Conservation (phyloP, 1,140 invertebrate genomes). For the Platyscapa corneri region DNA sequence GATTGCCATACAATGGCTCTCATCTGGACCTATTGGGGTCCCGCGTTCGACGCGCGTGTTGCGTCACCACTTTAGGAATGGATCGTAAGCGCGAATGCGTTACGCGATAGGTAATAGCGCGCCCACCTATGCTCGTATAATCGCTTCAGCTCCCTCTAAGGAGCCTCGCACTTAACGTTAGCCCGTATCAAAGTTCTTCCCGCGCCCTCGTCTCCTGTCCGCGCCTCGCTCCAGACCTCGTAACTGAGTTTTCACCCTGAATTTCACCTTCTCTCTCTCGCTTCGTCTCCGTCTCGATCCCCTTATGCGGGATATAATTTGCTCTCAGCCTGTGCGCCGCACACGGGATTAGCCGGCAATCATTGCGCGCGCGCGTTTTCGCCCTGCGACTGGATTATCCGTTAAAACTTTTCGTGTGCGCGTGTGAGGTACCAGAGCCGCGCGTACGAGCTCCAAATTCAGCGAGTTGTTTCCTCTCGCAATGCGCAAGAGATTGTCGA, state of each 20-base stretch:
- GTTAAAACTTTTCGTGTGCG: slow-evolving; percentile 5
- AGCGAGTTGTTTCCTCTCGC: background rate
- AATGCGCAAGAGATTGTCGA: background rate
- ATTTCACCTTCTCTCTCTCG: background rate
- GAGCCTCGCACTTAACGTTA: slow-evolving; percentile 32
- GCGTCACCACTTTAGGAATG: slow-evolving; percentile 73
- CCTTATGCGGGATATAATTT: slow-evolving; percentile 44
- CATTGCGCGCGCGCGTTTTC: slow-evolving; percentile 37
- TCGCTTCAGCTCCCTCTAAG: slow-evolving; percentile 51
- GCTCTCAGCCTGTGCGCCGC: background rate
- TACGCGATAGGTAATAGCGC: slow-evolving; percentile 59
- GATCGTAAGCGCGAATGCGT: slow-evolving; percentile 66
- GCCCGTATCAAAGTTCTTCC: slow-evolving; percentile 30
- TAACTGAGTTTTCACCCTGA: background rate
- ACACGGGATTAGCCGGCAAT: slow-evolving; percentile 28
- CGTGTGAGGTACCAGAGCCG: slow-evolving; percentile 32
- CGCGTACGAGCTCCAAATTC: background rate
- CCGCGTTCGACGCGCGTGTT: slow-evolving; percentile 63
- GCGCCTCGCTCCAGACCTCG: background rate
- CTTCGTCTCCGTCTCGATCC: too few species aligned
- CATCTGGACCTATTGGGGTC: slow-evolving; percentile 75
- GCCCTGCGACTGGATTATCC: slow-evolving; percentile 49
- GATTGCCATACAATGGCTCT: slow-evolving; percentile 76
- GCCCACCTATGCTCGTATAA: slow-evolving; percentile 44
- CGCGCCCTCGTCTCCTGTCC: background rate